A percentile compares a stretch with the other conserved stretches of the same genome.
These are phyloP conservation scores for Acleris laterana DNA, from an alignment of 2,888 invertebrate species.

Conservation along the genomic window DNA sequence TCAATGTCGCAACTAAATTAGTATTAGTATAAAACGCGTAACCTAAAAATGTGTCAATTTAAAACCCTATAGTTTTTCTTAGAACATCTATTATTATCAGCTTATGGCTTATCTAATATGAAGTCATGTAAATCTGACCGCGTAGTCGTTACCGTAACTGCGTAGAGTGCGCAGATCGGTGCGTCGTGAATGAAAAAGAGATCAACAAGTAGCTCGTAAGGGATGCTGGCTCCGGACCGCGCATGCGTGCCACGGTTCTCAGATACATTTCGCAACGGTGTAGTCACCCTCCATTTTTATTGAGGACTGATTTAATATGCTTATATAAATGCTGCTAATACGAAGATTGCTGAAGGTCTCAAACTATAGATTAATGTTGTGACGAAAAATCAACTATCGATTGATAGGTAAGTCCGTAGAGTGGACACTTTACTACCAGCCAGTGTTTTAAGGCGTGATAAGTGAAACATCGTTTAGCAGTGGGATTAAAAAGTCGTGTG, in stretches of 20 bases:
- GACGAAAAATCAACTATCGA: too few relatives aligned
- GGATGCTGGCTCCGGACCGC: constrained; percentile 45
- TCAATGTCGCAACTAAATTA: too few relatives aligned
- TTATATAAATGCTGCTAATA: background rate
- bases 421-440: too few relatives aligned
- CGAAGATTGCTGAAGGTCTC: too few relatives aligned
- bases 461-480: too few relatives aligned
- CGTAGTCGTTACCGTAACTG: constrained; percentile 46
- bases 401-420: too few relatives aligned
- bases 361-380: too few relatives aligned
- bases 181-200: constrained; percentile 75
- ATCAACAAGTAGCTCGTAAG: constrained; percentile 76
- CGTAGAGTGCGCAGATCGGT: constrained; percentile 69
- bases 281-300: constrained; percentile 37
- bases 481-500: too few relatives aligned
- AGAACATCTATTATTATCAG: background rate
- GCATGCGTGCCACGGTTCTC: constrained; percentile 58
- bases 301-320: background rate
- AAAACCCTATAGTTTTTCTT: too few relatives aligned
- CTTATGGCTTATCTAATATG: constrained; percentile 18
- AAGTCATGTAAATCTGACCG: constrained; percentile 22
- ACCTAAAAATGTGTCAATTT: too few relatives aligned
- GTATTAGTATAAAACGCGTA: too few relatives aligned
- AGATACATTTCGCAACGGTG: constrained; percentile 61
- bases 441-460: too few relatives aligned